These are phyloP conservation scores for Oxygymnocypris stewartii DNA, from an alignment of 2,113 vertebrate species.

Conservation along the genomic window DNA sequence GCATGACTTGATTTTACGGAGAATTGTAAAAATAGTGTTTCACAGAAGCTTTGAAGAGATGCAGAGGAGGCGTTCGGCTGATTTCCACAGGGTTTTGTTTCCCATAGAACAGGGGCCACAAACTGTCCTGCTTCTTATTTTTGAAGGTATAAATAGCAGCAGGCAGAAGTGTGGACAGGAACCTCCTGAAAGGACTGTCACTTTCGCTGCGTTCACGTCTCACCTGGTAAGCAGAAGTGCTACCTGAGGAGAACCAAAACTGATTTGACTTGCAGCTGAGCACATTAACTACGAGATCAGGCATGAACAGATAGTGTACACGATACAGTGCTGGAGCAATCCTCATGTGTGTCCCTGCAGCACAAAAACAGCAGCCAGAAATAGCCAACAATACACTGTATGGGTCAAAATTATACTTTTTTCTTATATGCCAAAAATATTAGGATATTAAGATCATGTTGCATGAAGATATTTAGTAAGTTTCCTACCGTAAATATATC, in stretches of 20 bases:
- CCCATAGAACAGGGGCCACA: constrained; percentile 50
- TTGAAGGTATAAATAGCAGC: constrained; percentile 53
- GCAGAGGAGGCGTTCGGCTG: neutral
- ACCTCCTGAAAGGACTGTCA: constrained; percentile 52
- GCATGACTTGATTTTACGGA: neutral
- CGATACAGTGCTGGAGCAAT: too few species aligned
- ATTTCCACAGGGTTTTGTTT: constrained; percentile 56
- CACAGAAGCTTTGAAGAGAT: neutral
- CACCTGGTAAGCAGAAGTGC: constrained; percentile 54
- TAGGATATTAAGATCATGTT: too few species aligned
- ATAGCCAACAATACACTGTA: too few species aligned
- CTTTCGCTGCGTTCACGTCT: constrained; percentile 47
- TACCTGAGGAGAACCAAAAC: constrained; percentile 41
- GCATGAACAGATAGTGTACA: too few species aligned
- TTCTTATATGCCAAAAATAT: too few species aligned
- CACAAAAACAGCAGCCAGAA: too few species aligned
- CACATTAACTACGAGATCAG: neutral
- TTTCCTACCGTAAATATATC: too few species aligned
- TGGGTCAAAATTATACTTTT: too few species aligned
- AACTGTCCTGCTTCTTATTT: constrained; percentile 58
- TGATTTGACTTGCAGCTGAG: neutral
- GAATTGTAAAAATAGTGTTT: neutral
- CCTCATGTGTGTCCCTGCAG: too few species aligned
- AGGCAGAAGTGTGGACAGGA: constrained; percentile 59
- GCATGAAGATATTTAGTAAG: too few species aligned